Evolutionary conservation across 53 echinoderm and acorn worm species (phyloP).

Genomic region (Astropecten irregularis): DNA sequence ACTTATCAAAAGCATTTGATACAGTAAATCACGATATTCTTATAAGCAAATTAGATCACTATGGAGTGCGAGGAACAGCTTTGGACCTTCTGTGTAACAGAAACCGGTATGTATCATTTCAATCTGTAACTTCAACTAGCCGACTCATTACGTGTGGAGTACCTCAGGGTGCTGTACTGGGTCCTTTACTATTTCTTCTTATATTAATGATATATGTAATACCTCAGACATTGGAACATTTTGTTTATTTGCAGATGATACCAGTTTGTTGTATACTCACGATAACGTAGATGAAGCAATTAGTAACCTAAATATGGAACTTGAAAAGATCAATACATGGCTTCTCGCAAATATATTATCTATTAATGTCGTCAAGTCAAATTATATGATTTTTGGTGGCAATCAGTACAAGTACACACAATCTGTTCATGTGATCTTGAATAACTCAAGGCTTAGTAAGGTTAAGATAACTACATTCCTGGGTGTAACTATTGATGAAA

Average conservation of each 20-base stretch:
- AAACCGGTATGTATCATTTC: not conserved
- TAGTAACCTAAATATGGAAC: no score
- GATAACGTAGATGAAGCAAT: not conserved
- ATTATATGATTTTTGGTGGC: no score
- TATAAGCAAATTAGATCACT: not conserved
- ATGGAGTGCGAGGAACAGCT: not conserved
- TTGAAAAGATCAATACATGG: no score
- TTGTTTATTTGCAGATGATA: not conserved
- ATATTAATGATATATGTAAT: conserved; percentile 9
- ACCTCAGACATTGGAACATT: not conserved
- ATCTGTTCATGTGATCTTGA: no score
- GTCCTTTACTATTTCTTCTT: not conserved
- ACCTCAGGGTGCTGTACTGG: not conserved
- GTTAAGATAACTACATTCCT: no score
- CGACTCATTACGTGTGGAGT: not conserved
- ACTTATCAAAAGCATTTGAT: not conserved
- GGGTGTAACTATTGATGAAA: no score
- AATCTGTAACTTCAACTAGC: not conserved
- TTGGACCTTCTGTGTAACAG: not conserved
- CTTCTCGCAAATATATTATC: no score
- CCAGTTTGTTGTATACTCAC: not conserved
- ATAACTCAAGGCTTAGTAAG: no score
- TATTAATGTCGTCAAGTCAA: no score
- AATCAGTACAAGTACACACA: no score
- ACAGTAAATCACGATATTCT: not conserved